These are phyloP conservation scores for Megaceryle maxima DNA, from an alignment of 2,113 vertebrate genomes.

Conservation along the genomic window DNA sequence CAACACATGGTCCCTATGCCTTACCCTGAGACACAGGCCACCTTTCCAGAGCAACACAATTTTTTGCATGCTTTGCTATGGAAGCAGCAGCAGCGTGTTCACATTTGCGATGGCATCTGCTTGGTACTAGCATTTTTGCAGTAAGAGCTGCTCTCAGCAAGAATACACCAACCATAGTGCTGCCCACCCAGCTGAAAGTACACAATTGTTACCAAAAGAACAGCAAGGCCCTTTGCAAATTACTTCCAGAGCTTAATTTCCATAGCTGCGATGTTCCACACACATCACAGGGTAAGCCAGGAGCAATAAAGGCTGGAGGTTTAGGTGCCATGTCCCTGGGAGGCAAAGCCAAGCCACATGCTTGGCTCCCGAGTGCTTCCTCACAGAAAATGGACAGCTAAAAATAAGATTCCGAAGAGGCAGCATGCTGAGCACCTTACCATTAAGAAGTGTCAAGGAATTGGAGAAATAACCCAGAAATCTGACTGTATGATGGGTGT, in stretches of 20 bases:
- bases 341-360: accelerated
- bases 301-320: not conserved
- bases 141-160: accelerated
- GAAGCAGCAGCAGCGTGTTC: not conserved
- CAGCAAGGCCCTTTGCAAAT: accelerated
- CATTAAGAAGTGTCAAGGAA: accelerated
- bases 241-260: accelerated
- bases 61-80: accelerated
- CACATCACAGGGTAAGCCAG: accelerated
- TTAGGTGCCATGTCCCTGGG: accelerated
- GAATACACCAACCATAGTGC: accelerated
- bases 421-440: not conserved
- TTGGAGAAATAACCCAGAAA: accelerated
- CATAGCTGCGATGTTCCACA: accelerated
- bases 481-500: accelerated
- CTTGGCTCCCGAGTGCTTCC: accelerated
- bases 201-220: accelerated
- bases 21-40: not conserved
- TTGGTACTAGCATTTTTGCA: accelerated
- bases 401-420: accelerated
- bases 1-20: not conserved
- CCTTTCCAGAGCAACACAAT: not conserved
- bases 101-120: not conserved
- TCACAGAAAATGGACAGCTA: accelerated
- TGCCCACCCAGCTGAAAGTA: not conserved